These are phyloP conservation scores for Coluber constrictor DNA, from an alignment of 2,797 vertebrate genomes.

Conservation along the genomic window DNA sequence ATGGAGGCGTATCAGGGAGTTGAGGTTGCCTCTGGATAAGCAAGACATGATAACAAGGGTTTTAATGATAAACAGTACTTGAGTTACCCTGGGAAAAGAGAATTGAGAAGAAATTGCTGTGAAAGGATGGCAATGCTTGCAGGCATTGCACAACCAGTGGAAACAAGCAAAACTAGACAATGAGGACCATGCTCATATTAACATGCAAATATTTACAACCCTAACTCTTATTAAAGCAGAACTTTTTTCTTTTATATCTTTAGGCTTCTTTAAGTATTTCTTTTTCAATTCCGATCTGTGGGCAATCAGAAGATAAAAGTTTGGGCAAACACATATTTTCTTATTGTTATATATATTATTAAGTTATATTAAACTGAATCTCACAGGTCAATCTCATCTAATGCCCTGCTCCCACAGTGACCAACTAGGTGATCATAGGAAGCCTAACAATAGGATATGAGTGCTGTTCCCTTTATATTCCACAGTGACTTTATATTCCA, in stretches of 20 bases:
- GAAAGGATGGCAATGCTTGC: not conserved
- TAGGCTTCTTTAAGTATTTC: not conserved
- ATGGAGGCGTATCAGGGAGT: slow-evolving; percentile 10
- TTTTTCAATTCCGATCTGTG: not conserved
- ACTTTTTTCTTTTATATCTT: not conserved
- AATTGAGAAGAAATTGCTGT: not conserved
- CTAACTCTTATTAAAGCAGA: not conserved
- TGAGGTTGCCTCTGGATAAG: not conserved
- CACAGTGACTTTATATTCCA: not conserved
- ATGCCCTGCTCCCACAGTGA: not conserved
- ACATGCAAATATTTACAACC: not conserved
- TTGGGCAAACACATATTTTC: not conserved
- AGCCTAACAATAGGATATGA: not conserved
- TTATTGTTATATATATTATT: not conserved
- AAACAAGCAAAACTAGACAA: not conserved
- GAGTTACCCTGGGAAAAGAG: not conserved
- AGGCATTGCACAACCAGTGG: not conserved
- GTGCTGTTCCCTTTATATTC: not conserved
- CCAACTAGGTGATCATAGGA: not conserved
- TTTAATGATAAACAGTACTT: not conserved
- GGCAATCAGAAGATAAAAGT: not conserved
- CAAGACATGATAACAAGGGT: not conserved
- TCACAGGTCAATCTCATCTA: not conserved
- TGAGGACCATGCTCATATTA: not conserved
- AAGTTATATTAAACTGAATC: not conserved